Conservation (phyloP, 2,888 invertebrate species). For the Macropis europaea region DNA sequence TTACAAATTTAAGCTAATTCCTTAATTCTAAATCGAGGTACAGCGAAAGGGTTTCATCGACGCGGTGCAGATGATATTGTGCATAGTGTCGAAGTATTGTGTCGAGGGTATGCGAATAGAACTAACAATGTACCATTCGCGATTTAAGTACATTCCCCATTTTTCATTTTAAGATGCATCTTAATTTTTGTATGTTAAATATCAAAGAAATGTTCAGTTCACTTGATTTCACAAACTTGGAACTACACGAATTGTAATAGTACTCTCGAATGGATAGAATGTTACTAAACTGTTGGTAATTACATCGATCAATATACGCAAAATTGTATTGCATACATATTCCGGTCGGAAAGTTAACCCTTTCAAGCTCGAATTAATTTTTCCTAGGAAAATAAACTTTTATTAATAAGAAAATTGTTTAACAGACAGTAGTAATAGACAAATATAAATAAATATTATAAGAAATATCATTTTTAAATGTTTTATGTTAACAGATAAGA, state of each 20-base stretch:
- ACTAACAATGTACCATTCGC: slow-evolving; percentile 7
- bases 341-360: slow-evolving; percentile 1
- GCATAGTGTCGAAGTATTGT: slow-evolving; percentile 33
- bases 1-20: slow-evolving; percentile 66
- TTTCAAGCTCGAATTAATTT: slow-evolving; percentile 4
- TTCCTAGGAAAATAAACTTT: slow-evolving; percentile 14
- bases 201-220: slow-evolving; percentile 30
- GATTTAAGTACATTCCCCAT: slow-evolving; percentile 12
- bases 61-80: slow-evolving; percentile 42
- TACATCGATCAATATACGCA: slow-evolving; percentile 4
- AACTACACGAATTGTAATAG: slow-evolving; percentile 10
- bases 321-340: slow-evolving; percentile 11
- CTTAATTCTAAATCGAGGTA: slow-evolving; percentile 54
- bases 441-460: slow-evolving; percentile 28
- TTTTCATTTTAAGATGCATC: neutral
- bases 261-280: slow-evolving; percentile 14
- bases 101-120: slow-evolving; percentile 18
- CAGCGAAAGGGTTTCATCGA: slow-evolving; percentile 38
- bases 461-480: neutral
- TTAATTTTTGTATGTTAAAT: neutral
- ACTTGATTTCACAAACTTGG: neutral
- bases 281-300: slow-evolving; percentile 32
- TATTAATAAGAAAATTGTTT: slow-evolving; percentile 22
- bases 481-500: neutral
- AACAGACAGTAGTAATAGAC: slow-evolving; percentile 13